phyloP scores from a whole-genome alignment of 1,140 invertebrate genomes.

The Campoletis sonorensis region DNA sequence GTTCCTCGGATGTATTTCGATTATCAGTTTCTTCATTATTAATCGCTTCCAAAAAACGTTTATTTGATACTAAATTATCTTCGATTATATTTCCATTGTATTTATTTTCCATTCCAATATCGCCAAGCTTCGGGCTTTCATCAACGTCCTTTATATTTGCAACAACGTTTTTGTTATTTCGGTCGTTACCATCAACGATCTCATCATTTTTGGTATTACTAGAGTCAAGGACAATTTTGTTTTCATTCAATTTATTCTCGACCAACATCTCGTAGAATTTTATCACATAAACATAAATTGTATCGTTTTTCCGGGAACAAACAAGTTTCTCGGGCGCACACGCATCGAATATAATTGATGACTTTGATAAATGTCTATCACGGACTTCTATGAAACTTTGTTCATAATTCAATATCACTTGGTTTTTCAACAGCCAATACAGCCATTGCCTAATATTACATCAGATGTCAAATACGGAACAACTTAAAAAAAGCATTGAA shows the following conservation, averaged over 20 bases:
- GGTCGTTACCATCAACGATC: too few relatives aligned
- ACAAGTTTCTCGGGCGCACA: background rate
- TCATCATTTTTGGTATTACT: background rate
- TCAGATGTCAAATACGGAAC: conserved; percentile 43
- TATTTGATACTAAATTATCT: too few relatives aligned
- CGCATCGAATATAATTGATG: background rate
- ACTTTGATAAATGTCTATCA: background rate
- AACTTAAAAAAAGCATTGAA: conserved; percentile 33
- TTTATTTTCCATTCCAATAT: too few relatives aligned
- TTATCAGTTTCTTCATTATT: background rate
- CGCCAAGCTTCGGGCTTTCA: too few relatives aligned
- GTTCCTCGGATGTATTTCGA: background rate
- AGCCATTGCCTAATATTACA: conserved; percentile 54
- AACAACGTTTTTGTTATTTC: too few relatives aligned
- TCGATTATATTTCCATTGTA: too few relatives aligned
- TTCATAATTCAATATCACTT: conserved; percentile 47
- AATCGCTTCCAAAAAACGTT: too few relatives aligned
- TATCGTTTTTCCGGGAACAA: background rate
- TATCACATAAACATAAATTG: background rate
- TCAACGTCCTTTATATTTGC: too few relatives aligned
- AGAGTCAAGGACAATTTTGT: background rate
- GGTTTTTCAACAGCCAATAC: conserved; percentile 48
- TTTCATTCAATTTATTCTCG: background rate
- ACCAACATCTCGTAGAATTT: background rate
- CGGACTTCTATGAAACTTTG: background rate